Percentiles rank a stretch among this genome's conserved stretches.
These are phyloP conservation scores for Apis florea DNA, from an alignment of 1,140 invertebrate species.

Conservation along the genomic window DNA sequence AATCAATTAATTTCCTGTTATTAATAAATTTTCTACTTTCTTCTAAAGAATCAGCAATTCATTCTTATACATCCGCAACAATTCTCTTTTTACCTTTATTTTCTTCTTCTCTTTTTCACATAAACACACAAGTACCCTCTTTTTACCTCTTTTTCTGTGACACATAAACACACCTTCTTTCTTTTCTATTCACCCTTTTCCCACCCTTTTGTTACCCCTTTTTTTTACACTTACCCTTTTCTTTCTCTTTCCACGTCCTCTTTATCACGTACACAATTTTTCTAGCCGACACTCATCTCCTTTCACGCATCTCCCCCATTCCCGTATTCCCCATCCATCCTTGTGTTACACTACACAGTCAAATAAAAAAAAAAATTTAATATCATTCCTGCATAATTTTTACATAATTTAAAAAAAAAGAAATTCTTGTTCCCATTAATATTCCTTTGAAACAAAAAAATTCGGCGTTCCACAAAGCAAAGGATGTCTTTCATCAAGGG, in stretches of 20 bases:
- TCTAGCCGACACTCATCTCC: background rate
- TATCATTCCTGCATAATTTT: too few species aligned
- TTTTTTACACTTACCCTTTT: background rate
- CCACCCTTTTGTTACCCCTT: background rate
- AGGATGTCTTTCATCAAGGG: too few species aligned
- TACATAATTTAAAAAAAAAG: too few species aligned
- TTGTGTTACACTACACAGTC: too few species aligned
- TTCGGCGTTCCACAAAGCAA: too few species aligned
- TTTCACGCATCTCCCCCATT: background rate
- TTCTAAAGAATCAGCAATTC: background rate
- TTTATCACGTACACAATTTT: background rate
- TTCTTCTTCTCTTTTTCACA: too few species aligned
- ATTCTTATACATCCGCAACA: background rate
- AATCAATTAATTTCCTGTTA: background rate
- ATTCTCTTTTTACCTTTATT: background rate
- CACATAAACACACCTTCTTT: constrained; percentile 7
- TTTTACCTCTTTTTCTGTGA: background rate
- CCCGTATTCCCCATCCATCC: too few species aligned
- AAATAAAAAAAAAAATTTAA: too few species aligned
- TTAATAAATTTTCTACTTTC: background rate
- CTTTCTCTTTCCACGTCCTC: background rate
- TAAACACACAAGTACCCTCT: background rate
- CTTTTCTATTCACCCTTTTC: background rate
- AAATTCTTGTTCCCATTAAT: too few species aligned
- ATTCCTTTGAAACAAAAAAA: too few species aligned